Base-by-base conservation (phyloP, 2,113 vertebrate genomes). In the Helogale parvula region DNA sequence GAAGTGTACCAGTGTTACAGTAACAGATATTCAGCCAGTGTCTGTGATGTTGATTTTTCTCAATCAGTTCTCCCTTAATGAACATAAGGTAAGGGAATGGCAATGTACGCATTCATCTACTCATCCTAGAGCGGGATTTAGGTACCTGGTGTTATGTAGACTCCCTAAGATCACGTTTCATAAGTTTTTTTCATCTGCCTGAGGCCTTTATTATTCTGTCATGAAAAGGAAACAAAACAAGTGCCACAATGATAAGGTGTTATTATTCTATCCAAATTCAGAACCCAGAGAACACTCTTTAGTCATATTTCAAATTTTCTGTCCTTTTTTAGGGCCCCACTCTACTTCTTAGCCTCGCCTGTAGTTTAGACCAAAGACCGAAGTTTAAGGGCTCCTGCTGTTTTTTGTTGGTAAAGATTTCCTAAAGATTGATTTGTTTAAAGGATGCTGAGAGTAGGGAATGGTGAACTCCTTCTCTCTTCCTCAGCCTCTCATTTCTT, bases 281-380 rank as follows among this genome's bases (percentile, higher is more conserved):
- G 87, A 95, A 83, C 60, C 35, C 45, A 92, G 76, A 35, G 65
- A 41, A 47, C 14, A 5, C 88, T 92, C 80, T 81, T 3, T 72
- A 72, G 81, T 63, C 69, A 47, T 77, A 96, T 84, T 96, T 95
- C n/a, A 86, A 23, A 45, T 94, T 79, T 93, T 76, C 19, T 90
- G 21, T 76, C 54, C 38, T 19, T 92, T 31, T 21, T 83, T 86
- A 69, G n/a, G 47, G 54, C 68, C 81, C n/a, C n/a, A 50, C 11
- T 94, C 14, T 91, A 88, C 23, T 96, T 91, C 27, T 82, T 93
- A 93, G 72, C 29, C 7, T 80, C 17, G 3, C 23, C 54, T 93
- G 45, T 63, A 86, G 85, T 80, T 95, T 94, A 87, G 68, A 57
- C 57, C 38, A 77, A 25, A 85, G 27, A 3, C n/a, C 50, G 47